Percentiles rank a stretch among this genome's conserved stretches.
Evolutionary conservation across 2,113 vertebrate genomes (phyloP).

Genomic region (Eubucco bourcierii): DNA sequence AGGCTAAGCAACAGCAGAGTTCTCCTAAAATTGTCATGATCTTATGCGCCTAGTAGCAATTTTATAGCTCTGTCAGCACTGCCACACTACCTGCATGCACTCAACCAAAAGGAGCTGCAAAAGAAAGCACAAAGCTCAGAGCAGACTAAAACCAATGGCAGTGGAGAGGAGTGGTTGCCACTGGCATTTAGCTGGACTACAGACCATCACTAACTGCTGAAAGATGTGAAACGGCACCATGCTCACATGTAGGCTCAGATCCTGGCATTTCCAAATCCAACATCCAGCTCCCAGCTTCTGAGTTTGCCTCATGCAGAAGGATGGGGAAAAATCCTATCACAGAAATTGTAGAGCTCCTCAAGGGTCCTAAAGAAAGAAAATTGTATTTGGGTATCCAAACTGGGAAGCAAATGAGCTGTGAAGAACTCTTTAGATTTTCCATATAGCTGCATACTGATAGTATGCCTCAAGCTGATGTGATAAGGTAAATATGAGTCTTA

Average conservation of each 20-base stretch:
- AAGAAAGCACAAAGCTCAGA: background rate
- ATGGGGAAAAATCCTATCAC: background rate
- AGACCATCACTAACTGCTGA: background rate
- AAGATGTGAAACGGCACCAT: fast-evolving
- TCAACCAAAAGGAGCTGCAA: background rate
- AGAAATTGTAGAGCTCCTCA: background rate
- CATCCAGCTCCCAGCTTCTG: background rate
- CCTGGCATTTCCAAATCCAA: background rate
- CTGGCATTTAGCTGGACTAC: background rate
- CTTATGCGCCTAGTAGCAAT: background rate
- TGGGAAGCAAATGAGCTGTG: background rate
- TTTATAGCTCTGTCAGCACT: background rate
- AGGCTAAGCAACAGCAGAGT: background rate
- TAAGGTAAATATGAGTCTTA: background rate
- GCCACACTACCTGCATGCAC: background rate
- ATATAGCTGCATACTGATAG: background rate
- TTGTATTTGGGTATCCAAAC: background rate
- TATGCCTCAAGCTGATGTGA: background rate
- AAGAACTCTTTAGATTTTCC: background rate
- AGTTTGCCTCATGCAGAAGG: background rate
- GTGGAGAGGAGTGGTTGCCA: background rate
- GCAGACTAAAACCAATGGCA: background rate
- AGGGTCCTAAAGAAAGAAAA: background rate
- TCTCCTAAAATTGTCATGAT: background rate
- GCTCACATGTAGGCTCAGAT: background rate